Base-by-base conservation (phyloP, 2,113 vertebrate genomes). In the Bos indicus region DNA sequence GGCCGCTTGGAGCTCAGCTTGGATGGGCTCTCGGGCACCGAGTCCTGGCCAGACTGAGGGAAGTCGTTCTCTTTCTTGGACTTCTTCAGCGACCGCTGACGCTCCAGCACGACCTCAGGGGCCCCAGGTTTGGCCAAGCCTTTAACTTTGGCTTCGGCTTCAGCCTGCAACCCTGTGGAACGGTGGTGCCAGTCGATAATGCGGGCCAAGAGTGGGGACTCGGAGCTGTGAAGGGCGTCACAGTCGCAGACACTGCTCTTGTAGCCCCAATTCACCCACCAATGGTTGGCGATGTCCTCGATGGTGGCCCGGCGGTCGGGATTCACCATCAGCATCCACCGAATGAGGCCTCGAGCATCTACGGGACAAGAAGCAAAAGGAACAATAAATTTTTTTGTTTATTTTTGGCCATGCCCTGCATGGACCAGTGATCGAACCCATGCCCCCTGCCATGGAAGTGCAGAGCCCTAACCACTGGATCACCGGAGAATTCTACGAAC, bases 211-310 rank as follows among this genome's bases (percentile, higher is more conserved):
- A 99, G 98, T 0, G 99, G 99, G 26, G 99, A 99, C 98, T 99
- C 99, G 0, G 99, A 99, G 97, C 99, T 99, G 1, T 96, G 99
- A 88, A 99, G 99, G 95, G 99, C 97, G 85, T 99, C 99, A 25
- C 99, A 99, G 99, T 99, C 99, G 56, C 99, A 99, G 92, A 99
- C 99, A 8, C 99, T 99, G 98, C 99, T 99, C 98, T 99, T 99
- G 98, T 99, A 99, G 98, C 99, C 99, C 99, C 99, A 99, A 99
- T 99, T 99, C 80, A 99, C 99, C 99, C 99, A 99, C 99, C 99
- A 99, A 98, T 99, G 99, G 98, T 99, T 99, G 98, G 99, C 99
- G 43, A 99, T 99, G 98, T 99, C 99, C 98, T 99, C 99, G 13
- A 99, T 99, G 36, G 99, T 99, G 98, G 99, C 99, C 92, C 99